Base-by-base conservation (phyloP, 2,888 invertebrate species). In the Tiphia femorata region DNA sequence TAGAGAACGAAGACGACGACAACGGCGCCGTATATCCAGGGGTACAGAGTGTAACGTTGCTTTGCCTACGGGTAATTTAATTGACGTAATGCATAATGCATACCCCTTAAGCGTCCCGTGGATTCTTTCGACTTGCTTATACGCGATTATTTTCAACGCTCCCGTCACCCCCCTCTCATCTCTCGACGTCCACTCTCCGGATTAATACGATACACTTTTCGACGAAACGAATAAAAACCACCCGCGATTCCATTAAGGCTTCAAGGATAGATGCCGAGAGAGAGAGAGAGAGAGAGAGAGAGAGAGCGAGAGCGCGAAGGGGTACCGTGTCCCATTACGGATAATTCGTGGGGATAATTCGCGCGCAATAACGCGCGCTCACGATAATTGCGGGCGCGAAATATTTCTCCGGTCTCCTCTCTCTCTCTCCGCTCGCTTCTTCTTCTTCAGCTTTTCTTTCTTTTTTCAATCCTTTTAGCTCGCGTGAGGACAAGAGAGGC, bases 31-130 rank as follows among this genome's bases (percentile, higher is more conserved):
- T 43, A 40, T 35, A 35, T 23, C 19, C 17, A 20, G 25, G n/a
- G 38, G 14, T 19, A 33, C 14, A n/a, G n/a, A n/a, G n/a, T n/a
- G n/a, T n/a, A 23, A 30, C 49, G 49, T 25, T 25, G 48, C 25
- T 20, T 35, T 48, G n/a, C 10, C 37, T 46, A 12, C 33, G 14
- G 27, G 21, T 14, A 46, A 59, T 53, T 59, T 49, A 54, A 57
- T 57, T 53, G 44, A 35, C 37, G 43, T 48, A 46, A 57, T 50
- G 51, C 62, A 52, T 62, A 51, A 64, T 59, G 49, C 56, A 53
- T 62, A 16, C 17, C 49, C 20, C 46, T 52, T 46, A 47, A 51
- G 43, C 25, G 40, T 56, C 33, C 51, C n/a, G n/a, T 30, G 30
- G 46, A 56, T 46, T 50, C 40, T 16, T 23, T 19, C 29, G 17